Base-by-base conservation (phyloP, 1,140 invertebrate species). In the Bombus ignitus region DNA sequence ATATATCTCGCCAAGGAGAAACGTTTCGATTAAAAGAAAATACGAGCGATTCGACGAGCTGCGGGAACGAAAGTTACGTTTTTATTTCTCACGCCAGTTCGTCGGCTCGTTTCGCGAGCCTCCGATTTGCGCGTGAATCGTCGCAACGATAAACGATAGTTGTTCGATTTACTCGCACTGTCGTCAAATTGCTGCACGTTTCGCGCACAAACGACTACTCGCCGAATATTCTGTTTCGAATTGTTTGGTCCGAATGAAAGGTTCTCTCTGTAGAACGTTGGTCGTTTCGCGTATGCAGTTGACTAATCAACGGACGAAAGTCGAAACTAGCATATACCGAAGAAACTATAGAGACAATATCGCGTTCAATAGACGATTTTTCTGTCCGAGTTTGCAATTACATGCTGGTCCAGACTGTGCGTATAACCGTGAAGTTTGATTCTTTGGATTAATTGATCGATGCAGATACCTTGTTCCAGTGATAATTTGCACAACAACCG, bases 321-420 rank as follows among this genome's bases (percentile, higher is more conserved):
- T 73, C 47, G n/a, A 78, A 89, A 88, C 53, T 74, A 76, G 25
- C 65, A 65, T 79, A 53, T 59, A 88, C 42, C 76, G n/a, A 70
- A 73, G 22, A 76, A 85, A 65, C 44, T 57, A 42, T 83, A 42
- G 28, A 86, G 77, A 87, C 72, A 53, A 53, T 53, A 22, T n/a
- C 59, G 28, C 28, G 28, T 59, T 28, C 9, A 12, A 62, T n/a
- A 25, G 32, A 81, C 75, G n/a, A 37, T 10, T 68, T 1, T 35
- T 35, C 65, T 68, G 18, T 53, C 22, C 18, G 35, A 68, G 1
- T 68, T 37, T 37, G 32, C 32, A 12, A 68, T 22, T 68, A 68
- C 35, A 12, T 37, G 3, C 75, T 90, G 88, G 88, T 90, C 89
- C 88, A 81, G 35, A 53, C 85, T 89, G 88, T 89, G 88, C 88